Conservation (phyloP, 2,113 vertebrate genomes). For the Arizona elegans region DNA sequence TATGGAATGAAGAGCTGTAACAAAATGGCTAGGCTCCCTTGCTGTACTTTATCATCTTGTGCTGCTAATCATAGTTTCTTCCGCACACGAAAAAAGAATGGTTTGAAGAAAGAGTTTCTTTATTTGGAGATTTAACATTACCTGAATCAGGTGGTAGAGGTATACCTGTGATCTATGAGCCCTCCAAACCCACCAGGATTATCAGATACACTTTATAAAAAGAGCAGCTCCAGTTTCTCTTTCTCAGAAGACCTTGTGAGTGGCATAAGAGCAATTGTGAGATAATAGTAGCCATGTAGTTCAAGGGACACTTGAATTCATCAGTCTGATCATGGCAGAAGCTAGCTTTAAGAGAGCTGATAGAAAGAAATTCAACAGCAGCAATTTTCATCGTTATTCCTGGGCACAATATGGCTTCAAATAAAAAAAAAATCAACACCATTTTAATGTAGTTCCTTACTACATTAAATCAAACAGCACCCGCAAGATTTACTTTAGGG, state of each 20-base stretch:
- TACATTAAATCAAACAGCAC: not conserved
- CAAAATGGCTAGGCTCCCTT: not conserved
- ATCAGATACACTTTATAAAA: not conserved
- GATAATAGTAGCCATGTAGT: not conserved
- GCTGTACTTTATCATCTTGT: not conserved
- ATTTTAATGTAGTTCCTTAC: not conserved
- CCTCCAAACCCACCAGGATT: not conserved
- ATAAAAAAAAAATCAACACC: not conserved
- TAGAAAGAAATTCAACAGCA: not conserved
- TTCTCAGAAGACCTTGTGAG: not conserved
- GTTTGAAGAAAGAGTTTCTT: not conserved
- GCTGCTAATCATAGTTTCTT: not conserved
- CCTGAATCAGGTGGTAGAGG: not conserved
- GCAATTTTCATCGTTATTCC: not conserved
- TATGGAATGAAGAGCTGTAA: not conserved
- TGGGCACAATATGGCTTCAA: not conserved
- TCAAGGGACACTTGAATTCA: not conserved
- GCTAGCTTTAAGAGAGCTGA: not conserved
- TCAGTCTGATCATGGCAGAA: not conserved
- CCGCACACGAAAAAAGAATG: not conserved
- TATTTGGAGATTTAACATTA: not conserved
- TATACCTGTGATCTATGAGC: not conserved
- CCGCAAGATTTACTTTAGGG: not conserved
- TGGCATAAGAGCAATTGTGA: not conserved
- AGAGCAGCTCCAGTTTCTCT: not conserved